Base-by-base conservation (phyloP, 2,888 invertebrate species). In the Tetragnatha montana region DNA sequence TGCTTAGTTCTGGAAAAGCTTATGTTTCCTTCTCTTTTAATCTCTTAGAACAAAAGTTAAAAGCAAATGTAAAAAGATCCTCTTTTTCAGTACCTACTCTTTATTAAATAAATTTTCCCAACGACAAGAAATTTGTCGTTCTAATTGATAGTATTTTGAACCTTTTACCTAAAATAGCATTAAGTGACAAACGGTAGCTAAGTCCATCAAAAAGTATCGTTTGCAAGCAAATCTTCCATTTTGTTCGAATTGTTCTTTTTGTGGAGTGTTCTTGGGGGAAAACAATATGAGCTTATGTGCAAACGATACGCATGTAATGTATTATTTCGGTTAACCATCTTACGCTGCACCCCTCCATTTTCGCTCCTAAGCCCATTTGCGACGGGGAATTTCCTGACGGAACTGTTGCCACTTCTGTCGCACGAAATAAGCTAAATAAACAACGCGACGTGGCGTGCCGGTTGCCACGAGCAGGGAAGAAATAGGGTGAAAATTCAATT, bases 341-440 rank as follows among this genome's bases (percentile, higher is more conserved):
- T 22, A 75, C 8, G 78, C 73, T 82, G 47, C 74, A 71, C 49
- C 76, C 17, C 47, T 70, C 35, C n/a, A 79, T 69, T 69, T 74
- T 88, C 79, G 68, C 68, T 50, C 70, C 35, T 88, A 88, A 88
- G 88, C 88, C 78, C 78, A 88, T 89, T 85, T 84, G 79, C 74
- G 75, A 50, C 73, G 81, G 35, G 73, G 85, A 89, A 85, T 85
- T 80, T 81, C 51, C 80, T 71, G 73, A 47, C 50, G 47, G 80
- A 84, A 85, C 89, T 85, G 89, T 89, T 89, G 89, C 89, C 89
- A 89, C 85, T 85, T 81, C 71, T 76, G 75, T 85, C 73, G 35
- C 51, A 75, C 81, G 76, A 85, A 89, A 89, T 85, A 89, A 85
- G 81, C 85, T 89, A 86, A 89, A 89, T 89, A 89, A 89, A 89